Percentiles rank a stretch among this genome's conserved stretches.
Conservation (phyloP, 2,888 invertebrate species). For the Platycnemis pennipes region DNA sequence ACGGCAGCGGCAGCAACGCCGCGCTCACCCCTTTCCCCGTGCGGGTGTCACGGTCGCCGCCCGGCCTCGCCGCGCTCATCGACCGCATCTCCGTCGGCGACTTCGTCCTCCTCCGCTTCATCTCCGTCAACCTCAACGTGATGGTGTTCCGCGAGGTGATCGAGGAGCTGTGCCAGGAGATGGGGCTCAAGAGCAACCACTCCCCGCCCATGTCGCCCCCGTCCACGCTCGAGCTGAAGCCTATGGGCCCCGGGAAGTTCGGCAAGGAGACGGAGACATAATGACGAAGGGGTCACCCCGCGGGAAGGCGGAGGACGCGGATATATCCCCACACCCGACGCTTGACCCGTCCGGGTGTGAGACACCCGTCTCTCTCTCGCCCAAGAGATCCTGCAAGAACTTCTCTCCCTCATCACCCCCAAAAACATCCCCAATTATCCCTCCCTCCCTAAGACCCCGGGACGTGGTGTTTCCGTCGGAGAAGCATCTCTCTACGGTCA, state of each 20-base stretch:
- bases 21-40: constrained; percentile 15
- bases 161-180: constrained; percentile 87
- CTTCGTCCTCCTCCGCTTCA: constrained; percentile 89
- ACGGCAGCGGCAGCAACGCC: constrained; percentile 28
- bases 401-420: not conserved
- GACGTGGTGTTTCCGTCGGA: too few relatives aligned
- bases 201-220: constrained; percentile 87
- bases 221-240: constrained; percentile 81
- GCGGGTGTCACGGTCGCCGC: constrained; percentile 78
- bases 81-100: constrained; percentile 89
- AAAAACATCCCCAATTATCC: not conserved
- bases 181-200: constrained; percentile 87
- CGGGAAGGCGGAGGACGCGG: not conserved
- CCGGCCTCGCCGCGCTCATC: constrained; percentile 88
- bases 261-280: constrained; percentile 93
- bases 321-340: not conserved
- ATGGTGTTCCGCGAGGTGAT: constrained; percentile 90
- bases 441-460: not conserved
- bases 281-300: constrained; percentile 73
- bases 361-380: too few relatives aligned
- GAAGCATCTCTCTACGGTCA: too few relatives aligned
- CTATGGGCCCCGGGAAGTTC: constrained; percentile 81
- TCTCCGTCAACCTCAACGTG: constrained; percentile 93
- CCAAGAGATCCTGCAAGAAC: not conserved
- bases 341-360: not conserved